Evolutionary conservation across 2,113 vertebrate genomes (phyloP).

Genomic region (Tringa solitaria): DNA sequence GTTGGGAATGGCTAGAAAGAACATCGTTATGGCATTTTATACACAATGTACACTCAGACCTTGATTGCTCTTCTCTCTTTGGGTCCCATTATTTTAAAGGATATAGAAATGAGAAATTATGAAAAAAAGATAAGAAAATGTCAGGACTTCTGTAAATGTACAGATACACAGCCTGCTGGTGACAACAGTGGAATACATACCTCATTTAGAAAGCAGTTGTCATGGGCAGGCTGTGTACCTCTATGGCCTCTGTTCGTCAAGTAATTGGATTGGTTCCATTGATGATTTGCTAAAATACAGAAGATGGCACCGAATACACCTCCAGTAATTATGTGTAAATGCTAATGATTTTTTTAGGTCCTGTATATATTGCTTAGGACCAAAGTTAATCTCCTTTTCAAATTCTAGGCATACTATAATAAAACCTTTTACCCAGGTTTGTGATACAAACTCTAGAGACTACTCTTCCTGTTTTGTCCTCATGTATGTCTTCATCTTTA

Average conservation of each 20-base stretch:
- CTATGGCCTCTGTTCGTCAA: background rate
- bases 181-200: background rate
- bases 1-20: background rate
- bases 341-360: background rate
- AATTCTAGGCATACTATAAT: background rate
- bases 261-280: background rate
- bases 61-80: background rate
- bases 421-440: background rate
- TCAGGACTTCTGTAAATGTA: background rate
- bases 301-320: background rate
- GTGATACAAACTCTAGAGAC: background rate
- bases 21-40: background rate
- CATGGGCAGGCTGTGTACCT: background rate
- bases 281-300: background rate
- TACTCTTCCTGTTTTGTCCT: background rate
- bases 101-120: fast-evolving
- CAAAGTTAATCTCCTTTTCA: background rate
- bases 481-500: background rate
- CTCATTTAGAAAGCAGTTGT: background rate
- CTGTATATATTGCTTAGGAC: background rate
- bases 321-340: background rate
- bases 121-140: background rate
- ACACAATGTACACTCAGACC: background rate
- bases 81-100: background rate
- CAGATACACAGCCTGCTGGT: background rate